Conservation (phyloP, 2,113 vertebrate genomes). For the Lagopus leucura region DNA sequence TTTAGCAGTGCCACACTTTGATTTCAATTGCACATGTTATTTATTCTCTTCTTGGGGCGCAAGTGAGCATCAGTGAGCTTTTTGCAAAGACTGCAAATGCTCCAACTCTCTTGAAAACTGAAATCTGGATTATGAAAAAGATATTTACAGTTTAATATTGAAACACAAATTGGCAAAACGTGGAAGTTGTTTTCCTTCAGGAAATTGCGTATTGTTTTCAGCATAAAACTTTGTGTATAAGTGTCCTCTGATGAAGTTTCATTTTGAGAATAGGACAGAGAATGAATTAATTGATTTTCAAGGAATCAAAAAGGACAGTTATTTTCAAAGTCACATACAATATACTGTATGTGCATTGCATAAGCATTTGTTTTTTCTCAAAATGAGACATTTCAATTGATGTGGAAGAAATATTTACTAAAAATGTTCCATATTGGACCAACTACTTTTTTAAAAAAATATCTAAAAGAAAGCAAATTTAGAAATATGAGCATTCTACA, state of each 20-base stretch:
- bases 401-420: neutral
- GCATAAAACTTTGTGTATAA: neutral
- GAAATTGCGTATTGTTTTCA: rapidly evolving
- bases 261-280: neutral
- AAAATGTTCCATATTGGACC: neutral
- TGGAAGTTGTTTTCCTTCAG: neutral
- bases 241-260: neutral
- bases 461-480: neutral
- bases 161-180: neutral
- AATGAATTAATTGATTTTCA: neutral
- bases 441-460: neutral
- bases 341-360: neutral
- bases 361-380: neutral
- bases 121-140: neutral
- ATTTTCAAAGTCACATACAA: neutral
- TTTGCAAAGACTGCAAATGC: neutral
- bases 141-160: neutral
- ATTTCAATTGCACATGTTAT: neutral
- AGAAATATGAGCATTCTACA: neutral
- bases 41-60: neutral
- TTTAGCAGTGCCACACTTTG: neutral
- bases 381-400: neutral
- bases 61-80: neutral
- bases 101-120: neutral
- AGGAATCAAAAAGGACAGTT: neutral